phyloP scores from a whole-genome alignment of 2,797 vertebrate genomes.

The Naso thynnoides region DNA sequence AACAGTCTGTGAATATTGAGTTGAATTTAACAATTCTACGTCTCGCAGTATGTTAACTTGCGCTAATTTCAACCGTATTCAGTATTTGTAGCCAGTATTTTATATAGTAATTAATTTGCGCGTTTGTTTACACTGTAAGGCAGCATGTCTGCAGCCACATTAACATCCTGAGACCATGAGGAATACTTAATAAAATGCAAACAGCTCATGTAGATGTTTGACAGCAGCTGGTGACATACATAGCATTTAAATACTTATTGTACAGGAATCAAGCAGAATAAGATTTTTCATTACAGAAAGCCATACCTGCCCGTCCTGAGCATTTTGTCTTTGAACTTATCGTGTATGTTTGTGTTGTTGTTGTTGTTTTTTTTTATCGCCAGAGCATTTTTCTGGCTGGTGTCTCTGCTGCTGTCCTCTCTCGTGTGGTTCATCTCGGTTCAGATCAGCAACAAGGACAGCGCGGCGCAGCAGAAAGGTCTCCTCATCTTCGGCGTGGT shows the following conservation, averaged over 20 bases:
- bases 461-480: conserved; percentile 81
- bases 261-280: too few species aligned
- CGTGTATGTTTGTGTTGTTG: not conserved
- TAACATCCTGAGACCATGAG: not conserved
- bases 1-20: too few species aligned
- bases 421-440: conserved; percentile 86
- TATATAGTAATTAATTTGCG: too few species aligned
- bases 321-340: not conserved
- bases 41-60: not conserved
- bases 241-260: not conserved
- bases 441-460: conserved; percentile 81
- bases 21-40: too few species aligned
- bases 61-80: too few species aligned
- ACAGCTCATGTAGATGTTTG: not conserved
- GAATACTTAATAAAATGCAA: not conserved
- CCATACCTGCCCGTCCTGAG: not conserved
- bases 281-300: too few species aligned
- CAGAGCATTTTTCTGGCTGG: conserved; percentile 87
- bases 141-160: not conserved
- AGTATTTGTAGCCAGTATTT: too few species aligned
- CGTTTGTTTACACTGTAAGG: not conserved
- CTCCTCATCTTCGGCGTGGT: conserved; percentile 86
- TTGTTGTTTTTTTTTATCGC: conserved; percentile 11
- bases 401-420: conserved; percentile 87
- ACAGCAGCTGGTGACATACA: not conserved